phyloP scores from a whole-genome alignment of 2,113 vertebrate genomes.

The Varanus komodoensis region DNA sequence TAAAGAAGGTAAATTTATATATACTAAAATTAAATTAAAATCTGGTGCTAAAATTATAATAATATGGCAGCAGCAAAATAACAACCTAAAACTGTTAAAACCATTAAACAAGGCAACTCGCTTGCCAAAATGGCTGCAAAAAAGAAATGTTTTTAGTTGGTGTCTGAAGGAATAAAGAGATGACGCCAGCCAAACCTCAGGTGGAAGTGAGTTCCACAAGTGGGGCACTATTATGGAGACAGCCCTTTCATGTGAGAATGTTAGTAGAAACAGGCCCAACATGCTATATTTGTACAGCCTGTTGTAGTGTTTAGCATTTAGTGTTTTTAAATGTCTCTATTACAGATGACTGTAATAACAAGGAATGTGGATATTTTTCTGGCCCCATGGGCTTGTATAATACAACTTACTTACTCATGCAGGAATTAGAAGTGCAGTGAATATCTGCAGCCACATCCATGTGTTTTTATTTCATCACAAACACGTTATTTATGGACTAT shows the following conservation, averaged over 20 bases:
- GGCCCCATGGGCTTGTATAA: constrained; percentile 31
- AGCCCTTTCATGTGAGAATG: background rate
- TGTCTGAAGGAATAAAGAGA: no score
- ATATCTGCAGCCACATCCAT: constrained; percentile 29
- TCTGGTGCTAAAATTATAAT: no score
- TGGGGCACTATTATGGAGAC: no score
- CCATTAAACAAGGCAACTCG: no score
- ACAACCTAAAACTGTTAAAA: no score
- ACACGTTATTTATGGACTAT: constrained; percentile 32
- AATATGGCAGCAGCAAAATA: no score
- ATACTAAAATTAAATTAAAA: no score
- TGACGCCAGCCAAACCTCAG: no score
- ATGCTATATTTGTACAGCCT: background rate
- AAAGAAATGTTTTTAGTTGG: no score
- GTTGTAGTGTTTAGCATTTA: background rate
- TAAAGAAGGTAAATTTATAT: no score
- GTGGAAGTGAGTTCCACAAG: no score
- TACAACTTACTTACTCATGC: constrained; percentile 25
- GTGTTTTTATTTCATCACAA: constrained; percentile 41
- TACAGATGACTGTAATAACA: background rate
- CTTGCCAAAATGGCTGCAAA: no score
- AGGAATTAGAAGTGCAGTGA: constrained; percentile 28
- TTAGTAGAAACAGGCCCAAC: constrained; percentile 22
- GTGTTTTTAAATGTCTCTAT: constrained; percentile 3
- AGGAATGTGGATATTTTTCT: constrained; percentile 10